Conservation (phyloP, 2,888 invertebrate species). For the Cetonia aurata region DNA sequence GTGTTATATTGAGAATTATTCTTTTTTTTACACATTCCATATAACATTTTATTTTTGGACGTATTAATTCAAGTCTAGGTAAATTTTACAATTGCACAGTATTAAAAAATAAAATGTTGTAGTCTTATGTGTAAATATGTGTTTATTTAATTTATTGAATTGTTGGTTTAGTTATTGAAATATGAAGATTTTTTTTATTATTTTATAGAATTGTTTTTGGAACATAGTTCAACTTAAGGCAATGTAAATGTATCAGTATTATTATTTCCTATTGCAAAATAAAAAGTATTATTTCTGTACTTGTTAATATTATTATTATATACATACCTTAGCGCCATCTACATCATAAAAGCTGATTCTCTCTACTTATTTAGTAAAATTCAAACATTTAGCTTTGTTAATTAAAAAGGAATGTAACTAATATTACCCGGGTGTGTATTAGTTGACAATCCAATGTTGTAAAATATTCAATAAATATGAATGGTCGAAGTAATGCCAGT, state of each 20-base stretch:
- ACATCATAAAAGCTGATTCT: constrained; percentile 19
- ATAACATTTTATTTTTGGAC: constrained; percentile 18
- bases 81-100: background rate
- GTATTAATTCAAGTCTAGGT: background rate
- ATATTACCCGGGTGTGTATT: too few relatives aligned
- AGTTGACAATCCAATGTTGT: too few relatives aligned
- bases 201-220: constrained; percentile 49
- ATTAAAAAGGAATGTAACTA: too few relatives aligned
- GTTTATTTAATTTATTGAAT: constrained; percentile 58
- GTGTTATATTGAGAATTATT: constrained; percentile 12
- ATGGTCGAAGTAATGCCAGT: too few relatives aligned
- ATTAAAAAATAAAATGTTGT: constrained; percentile 28
- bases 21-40: constrained; percentile 8
- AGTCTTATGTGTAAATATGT: constrained; percentile 24
- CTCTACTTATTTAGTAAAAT: background rate
- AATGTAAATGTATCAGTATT: constrained; percentile 64
- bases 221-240: constrained; percentile 54
- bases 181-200: constrained; percentile 50
- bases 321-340: constrained; percentile 5
- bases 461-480: too few relatives aligned
- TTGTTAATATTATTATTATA: background rate
- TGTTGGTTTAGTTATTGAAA: constrained; percentile 54
- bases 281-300: constrained; percentile 50
- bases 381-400: too few relatives aligned
- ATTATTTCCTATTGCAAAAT: constrained; percentile 60